These are phyloP conservation scores for Crypturellus undulatus DNA, from an alignment of 2,113 vertebrate species.

Conservation along the genomic window DNA sequence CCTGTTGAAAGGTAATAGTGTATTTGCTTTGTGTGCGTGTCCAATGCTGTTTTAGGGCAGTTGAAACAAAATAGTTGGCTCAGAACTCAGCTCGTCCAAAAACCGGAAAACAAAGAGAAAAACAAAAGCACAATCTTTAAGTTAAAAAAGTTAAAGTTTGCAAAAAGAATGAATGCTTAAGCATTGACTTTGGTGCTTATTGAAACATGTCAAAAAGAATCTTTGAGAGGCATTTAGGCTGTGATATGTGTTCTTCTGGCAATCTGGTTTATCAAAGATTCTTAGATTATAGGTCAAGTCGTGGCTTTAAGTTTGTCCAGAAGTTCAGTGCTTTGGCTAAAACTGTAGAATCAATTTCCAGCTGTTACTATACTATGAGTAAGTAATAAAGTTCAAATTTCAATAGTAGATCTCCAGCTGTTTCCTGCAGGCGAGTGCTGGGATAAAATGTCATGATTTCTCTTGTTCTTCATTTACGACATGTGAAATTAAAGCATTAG, in stretches of 20 bases:
- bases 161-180: neutral
- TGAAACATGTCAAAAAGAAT: neutral
- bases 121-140: neutral
- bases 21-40: neutral
- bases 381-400: neutral
- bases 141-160: neutral
- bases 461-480: fast-evolving
- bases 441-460: neutral
- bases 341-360: neutral
- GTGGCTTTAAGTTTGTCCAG: neutral
- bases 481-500: neutral
- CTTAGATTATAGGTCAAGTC: neutral
- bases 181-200: neutral
- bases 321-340: neutral
- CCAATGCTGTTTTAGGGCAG: neutral
- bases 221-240: neutral
- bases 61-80: neutral
- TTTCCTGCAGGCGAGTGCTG: neutral
- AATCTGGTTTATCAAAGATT: neutral
- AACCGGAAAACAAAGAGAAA: neutral
- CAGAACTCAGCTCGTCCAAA: neutral
- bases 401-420: neutral
- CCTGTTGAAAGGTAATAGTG: neutral
- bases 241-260: fast-evolving
- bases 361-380: neutral